A percentile compares a stretch with the other conserved stretches of the same genome.
phyloP scores from a whole-genome alignment of 2,888 invertebrate genomes.

The Drosophila putrida region DNA sequence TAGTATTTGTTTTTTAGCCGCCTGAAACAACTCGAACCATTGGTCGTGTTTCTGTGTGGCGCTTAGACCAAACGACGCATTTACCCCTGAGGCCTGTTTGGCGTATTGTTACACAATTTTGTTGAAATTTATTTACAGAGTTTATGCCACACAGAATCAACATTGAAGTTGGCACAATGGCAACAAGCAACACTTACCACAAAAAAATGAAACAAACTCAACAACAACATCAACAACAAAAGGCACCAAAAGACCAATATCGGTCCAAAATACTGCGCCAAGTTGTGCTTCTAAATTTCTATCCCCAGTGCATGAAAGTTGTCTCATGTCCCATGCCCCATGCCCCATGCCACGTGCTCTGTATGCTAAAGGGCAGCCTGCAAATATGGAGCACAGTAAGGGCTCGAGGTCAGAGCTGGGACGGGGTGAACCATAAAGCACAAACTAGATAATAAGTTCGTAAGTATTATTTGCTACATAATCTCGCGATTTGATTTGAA shows the following conservation, averaged over 20 bases:
- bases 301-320: conserved; percentile 69
- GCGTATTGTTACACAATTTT: conserved; percentile 81
- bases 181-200: conserved; percentile 34
- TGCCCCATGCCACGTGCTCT: conserved; percentile 63
- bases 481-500: conserved; percentile 72
- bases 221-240: conserved; percentile 18
- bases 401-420: conserved; percentile 23
- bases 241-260: conserved; percentile 66
- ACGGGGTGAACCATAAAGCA: conserved; percentile 49
- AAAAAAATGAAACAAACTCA: conserved; percentile 14
- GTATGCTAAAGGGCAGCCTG: conserved; percentile 67
- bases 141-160: conserved; percentile 78
- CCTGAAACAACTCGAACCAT: conserved; percentile 16
- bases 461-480: conserved; percentile 77
- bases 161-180: conserved; percentile 75
- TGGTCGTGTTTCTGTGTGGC: conserved; percentile 24
- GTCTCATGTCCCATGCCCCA: conserved; percentile 26
- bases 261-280: conserved; percentile 65
- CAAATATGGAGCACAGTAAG: conserved; percentile 11
- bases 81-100: conserved; percentile 74
- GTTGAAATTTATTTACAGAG: conserved; percentile 81
- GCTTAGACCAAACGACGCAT: conserved; percentile 39
- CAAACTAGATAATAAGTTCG: conserved; percentile 81
- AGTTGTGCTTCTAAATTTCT: conserved; percentile 77
- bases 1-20: conserved; percentile 53